A percentile compares a stretch with the other conserved stretches of the same genome.
These are phyloP conservation scores for Drosophila ercepeae DNA, from an alignment of 1,140 invertebrate genomes.

Conservation along the genomic window DNA sequence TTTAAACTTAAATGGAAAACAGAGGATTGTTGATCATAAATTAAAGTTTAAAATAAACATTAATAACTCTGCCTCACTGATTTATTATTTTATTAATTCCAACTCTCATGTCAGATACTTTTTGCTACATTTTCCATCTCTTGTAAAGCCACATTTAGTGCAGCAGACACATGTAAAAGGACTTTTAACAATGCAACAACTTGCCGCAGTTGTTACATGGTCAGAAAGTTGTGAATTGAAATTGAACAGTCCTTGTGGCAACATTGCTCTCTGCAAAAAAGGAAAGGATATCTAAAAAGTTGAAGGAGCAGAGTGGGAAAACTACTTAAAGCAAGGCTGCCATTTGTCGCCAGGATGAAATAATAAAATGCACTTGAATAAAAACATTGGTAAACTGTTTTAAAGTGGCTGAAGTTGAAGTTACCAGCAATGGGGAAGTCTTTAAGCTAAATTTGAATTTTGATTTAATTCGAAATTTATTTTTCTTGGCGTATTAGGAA, in stretches of 20 bases:
- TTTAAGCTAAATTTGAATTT: too few species aligned
- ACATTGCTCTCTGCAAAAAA: slow-evolving; percentile 15
- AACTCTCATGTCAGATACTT: not conserved
- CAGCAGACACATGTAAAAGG: slow-evolving; percentile 57
- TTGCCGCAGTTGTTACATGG: slow-evolving; percentile 66
- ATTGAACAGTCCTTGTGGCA: slow-evolving; percentile 56
- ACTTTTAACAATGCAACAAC: slow-evolving; percentile 68
- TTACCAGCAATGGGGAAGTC: too few species aligned
- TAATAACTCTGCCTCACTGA: too few species aligned
- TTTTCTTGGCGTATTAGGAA: slow-evolving; percentile 40
- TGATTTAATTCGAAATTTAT: not conserved
- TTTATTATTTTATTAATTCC: not conserved
- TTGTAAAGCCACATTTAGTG: slow-evolving; percentile 7
- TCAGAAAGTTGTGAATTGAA: slow-evolving; percentile 71
- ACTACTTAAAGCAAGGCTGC: slow-evolving; percentile 21
- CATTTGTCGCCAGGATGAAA: slow-evolving; percentile 28
- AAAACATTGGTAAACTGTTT: not conserved
- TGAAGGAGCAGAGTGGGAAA: slow-evolving; percentile 2
- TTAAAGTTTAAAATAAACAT: not conserved
- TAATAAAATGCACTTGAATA: slow-evolving; percentile 10
- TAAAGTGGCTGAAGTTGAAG: too few species aligned
- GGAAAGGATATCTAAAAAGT: not conserved
- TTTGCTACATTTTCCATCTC: not conserved
- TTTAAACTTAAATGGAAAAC: slow-evolving; percentile 9
- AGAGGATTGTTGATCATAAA: not conserved